A percentile compares a stretch with the other conserved stretches of the same genome.
Conservation (phyloP, 2,888 invertebrate species). For the Apodemia mormo region DNA sequence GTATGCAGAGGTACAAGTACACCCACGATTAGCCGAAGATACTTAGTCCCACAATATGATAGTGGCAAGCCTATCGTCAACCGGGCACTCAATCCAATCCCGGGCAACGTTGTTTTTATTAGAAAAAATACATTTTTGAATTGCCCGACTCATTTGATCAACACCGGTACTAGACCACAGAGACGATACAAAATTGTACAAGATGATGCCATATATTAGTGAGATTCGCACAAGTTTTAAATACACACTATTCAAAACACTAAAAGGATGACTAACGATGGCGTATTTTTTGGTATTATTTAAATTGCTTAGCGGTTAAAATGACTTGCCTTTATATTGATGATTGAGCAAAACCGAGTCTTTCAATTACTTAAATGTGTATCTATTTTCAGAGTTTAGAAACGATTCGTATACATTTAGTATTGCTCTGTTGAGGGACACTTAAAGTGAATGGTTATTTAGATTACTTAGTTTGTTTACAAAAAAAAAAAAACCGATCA, state of each 20-base stretch:
- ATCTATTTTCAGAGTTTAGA: conserved; percentile 24
- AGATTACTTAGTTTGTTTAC: conserved; percentile 2
- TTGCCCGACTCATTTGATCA: too few species aligned
- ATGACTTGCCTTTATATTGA: conserved; percentile 30
- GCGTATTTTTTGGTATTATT: conserved; percentile 2
- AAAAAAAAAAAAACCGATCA: too few species aligned
- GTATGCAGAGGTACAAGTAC: too few species aligned
- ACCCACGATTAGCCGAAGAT: too few species aligned
- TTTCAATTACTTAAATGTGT: conserved; percentile 29
- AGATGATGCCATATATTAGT: too few species aligned
- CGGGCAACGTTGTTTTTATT: too few species aligned
- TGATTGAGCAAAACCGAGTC: conserved; percentile 26
- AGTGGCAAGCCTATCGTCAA: too few species aligned
- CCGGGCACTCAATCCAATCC: too few species aligned
- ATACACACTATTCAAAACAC: background rate
- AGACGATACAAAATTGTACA: too few species aligned
- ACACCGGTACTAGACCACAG: too few species aligned
- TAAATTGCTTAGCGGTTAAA: conserved; percentile 25
- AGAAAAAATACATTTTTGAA: too few species aligned
- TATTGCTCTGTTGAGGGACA: conserved; percentile 14
- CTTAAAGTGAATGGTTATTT: conserved; percentile 4
- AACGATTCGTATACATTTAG: conserved; percentile 20
- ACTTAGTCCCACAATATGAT: too few species aligned
- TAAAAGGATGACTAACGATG: conserved; percentile 14
- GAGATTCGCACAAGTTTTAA: background rate